Base-by-base conservation (phyloP, 2,888 invertebrate species). In the Caenorhabditis doughertyi region DNA sequence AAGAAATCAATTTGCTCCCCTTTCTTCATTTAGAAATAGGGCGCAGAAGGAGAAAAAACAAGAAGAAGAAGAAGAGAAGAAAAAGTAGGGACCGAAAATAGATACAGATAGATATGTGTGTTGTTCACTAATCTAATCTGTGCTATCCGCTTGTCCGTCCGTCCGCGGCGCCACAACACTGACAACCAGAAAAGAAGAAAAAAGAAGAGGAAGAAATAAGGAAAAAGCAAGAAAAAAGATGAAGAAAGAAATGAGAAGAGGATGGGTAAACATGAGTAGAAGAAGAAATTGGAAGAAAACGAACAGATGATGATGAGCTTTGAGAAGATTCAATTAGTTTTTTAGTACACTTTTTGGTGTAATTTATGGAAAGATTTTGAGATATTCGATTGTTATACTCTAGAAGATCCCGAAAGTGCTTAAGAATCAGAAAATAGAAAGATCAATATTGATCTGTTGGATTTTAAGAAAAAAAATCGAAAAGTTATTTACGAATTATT, bases 91-190 rank as follows among this genome's bases (percentile, higher is more conserved):
- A 71, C 74, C 73, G 56, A 71, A 68, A 73, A 67, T 80, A 73
- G 68, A 51, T 67, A 44, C 35, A 71, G 62, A 71, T 64, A 65
- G 56, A 65, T 62, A 65, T 79, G 71, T 64, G 71, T 71, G 70
- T 62, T 68, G 70, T 80, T 68, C 68, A 77, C 77, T 77, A 77
- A 77, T 77, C 77, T 68, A 77, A 77, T 77, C 77, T 77, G 77
- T 53, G 62, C 67, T 53, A 58, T 58, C 74, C 73, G 55, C 55
- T 32, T 32, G 29, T 55, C 55, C 64, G 62, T 62, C 62, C 62
- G 47, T 49, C 47, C 64, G 27, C 42, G n/a, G 11, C 64, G 13
- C 47, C 55, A 58, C 47, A 64, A 56, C 74, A 65, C 55, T n/a
- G 67, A 72, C 49, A 35, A 25, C 32, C 21, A 32, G 39, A 32